Conservation (phyloP, 2,888 invertebrate genomes). For the Mythimna vitellina region DNA sequence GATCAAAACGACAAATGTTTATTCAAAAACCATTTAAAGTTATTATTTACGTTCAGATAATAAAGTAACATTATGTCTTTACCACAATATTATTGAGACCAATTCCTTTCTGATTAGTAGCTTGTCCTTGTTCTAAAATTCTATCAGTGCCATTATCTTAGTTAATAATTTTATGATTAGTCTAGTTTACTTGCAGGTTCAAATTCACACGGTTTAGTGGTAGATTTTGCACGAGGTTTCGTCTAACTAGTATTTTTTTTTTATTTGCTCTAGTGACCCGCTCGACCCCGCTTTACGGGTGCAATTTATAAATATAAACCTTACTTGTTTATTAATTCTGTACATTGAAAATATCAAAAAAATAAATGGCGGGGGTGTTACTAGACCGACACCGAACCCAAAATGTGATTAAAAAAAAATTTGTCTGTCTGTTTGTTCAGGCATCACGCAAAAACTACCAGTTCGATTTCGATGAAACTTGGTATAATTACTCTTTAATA, state of each 20-base stretch:
- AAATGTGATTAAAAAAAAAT: too few species aligned
- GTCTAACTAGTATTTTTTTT: neutral
- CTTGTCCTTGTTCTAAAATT: slow-evolving; percentile 55
- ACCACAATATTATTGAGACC: slow-evolving; percentile 18
- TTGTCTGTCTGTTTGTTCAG: too few species aligned
- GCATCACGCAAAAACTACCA: too few species aligned
- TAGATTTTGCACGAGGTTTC: slow-evolving; percentile 18
- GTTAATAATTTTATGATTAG: slow-evolving; percentile 50
- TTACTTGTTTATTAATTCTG: too few species aligned
- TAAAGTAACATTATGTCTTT: slow-evolving; percentile 27
- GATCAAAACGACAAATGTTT: slow-evolving; percentile 13
- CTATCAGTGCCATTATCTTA: slow-evolving; percentile 44
- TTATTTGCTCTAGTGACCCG: too few species aligned
- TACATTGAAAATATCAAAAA: too few species aligned
- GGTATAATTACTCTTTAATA: too few species aligned
- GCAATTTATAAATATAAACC: too few species aligned
- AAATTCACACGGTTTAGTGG: slow-evolving; percentile 37
- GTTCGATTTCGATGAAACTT: too few species aligned
- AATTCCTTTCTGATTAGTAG: slow-evolving; percentile 38
- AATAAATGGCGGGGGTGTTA: too few species aligned
- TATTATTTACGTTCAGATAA: slow-evolving; percentile 28
- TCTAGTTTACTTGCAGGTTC: slow-evolving; percentile 41
- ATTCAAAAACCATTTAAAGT: slow-evolving; percentile 14
- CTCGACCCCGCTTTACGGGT: too few species aligned
- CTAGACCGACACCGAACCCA: too few species aligned